A percentile compares a stretch with the other conserved stretches of the same genome.
Evolutionary conservation across 2,888 invertebrate genomes (phyloP).

Genomic region (Eupsilia transversa): DNA sequence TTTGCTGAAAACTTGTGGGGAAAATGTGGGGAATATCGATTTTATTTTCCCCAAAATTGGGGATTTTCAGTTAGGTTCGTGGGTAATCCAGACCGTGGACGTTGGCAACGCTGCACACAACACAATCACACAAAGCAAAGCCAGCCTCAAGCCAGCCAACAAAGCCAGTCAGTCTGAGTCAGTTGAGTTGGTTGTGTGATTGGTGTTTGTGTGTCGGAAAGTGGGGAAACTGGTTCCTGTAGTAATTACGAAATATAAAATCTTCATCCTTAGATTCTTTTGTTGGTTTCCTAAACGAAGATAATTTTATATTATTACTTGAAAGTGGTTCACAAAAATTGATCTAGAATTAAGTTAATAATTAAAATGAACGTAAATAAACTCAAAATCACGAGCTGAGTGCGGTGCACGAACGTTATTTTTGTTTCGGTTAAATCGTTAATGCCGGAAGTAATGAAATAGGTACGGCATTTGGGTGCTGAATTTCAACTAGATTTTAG

Average conservation of each 20-base stretch:
- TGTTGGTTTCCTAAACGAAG: background rate
- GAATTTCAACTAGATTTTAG: constrained; percentile 8
- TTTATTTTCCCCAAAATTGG: no score
- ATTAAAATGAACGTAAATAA: constrained; percentile 32
- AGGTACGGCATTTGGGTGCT: constrained; percentile 38
- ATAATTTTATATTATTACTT: background rate
- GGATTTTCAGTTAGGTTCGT: no score
- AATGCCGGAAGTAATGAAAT: constrained; percentile 57
- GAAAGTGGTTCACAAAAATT: background rate
- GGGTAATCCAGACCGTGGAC: no score
- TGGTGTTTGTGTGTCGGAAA: background rate
- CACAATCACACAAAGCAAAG: no score
- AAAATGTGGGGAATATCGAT: no score
- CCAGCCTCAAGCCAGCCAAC: no score
- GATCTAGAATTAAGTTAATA: constrained; percentile 17
- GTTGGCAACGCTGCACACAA: no score
- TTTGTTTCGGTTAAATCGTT: constrained; percentile 62
- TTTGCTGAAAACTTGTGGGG: no score
- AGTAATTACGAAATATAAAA: constrained; percentile 14
- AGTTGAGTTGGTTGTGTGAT: background rate
- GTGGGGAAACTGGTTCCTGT: background rate
- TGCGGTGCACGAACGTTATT: constrained; percentile 67
- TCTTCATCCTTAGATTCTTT: background rate
- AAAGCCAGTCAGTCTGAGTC: no score
- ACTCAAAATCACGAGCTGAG: constrained; percentile 28